Evolutionary conservation across 2,888 invertebrate species (phyloP).

Genomic region (Dilophus febrilis): DNA sequence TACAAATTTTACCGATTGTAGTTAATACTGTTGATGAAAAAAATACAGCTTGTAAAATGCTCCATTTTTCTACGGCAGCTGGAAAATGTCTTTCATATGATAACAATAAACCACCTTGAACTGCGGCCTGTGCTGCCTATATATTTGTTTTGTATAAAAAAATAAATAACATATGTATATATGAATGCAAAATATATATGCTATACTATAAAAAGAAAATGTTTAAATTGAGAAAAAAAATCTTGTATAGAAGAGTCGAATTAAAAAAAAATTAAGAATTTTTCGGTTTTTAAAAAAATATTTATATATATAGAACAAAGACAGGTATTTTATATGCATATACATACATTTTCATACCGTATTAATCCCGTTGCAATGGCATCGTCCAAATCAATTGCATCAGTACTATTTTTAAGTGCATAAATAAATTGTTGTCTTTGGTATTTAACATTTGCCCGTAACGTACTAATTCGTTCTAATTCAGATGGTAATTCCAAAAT

Average conservation of each 20-base stretch:
- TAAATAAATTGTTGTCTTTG: constrained; percentile 40
- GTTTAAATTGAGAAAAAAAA: too few relatives aligned
- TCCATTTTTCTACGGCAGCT: constrained; percentile 52
- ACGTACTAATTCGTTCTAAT: constrained; percentile 43
- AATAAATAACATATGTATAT: too few relatives aligned
- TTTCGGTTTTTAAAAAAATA: too few relatives aligned
- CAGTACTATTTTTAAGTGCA: constrained; percentile 41
- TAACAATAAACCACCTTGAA: constrained; percentile 46
- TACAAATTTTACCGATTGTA: constrained; percentile 52
- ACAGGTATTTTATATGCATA: constrained; percentile 8
- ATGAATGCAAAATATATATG: constrained; percentile 3
- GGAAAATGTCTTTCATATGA: constrained; percentile 38
- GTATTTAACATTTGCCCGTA: constrained; percentile 39
- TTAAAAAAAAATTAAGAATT: too few relatives aligned
- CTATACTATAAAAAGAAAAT: not conserved
- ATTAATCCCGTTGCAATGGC: constrained; percentile 36
- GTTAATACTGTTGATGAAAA: constrained; percentile 82
- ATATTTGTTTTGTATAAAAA: too few relatives aligned
- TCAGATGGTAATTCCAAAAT: constrained; percentile 65
- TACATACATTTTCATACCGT: constrained; percentile 32
- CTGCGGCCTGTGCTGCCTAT: constrained; percentile 53
- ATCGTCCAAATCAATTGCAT: constrained; percentile 36
- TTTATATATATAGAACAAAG: too few relatives aligned
- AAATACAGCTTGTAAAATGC: constrained; percentile 66
- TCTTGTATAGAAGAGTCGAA: too few relatives aligned